Base-by-base conservation (phyloP, 1,140 invertebrate species). In the Mactra quadrangularis region DNA sequence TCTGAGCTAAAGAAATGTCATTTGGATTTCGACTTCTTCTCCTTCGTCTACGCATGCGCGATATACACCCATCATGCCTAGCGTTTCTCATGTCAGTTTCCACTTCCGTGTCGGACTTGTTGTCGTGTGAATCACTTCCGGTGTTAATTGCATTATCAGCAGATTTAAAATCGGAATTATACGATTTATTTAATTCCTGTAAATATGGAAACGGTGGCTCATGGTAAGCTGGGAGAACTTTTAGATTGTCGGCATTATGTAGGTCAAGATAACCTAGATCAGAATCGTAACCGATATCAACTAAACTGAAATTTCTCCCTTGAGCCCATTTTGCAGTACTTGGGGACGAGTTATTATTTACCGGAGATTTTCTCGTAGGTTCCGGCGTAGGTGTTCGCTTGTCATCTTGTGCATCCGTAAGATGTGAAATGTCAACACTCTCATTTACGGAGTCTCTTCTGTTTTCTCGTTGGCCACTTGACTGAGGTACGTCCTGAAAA, bases 391-490 rank as follows among this genome's bases (percentile, higher is more conserved):
- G 77, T 22, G 77, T 57, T 45, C 53, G 33, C 6, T 33, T 64
- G 29, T 81, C 66, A 22, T 71, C 76, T 15, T 78, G 31, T 45
- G 53, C 31, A 33, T 78, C 45, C 0, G 77, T 81, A 1, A 81
- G 0, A 22, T 81, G 22, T 6, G 77, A 81, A 17, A 81, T 81
- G 29, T 81, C 77, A 27, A 81, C 77, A 27, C 77, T 81, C 1
- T 29, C 62, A 25, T 47, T 57, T 1, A 35, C 47, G 33, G 64
- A 52, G 22, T 81, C 66, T 35, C 66, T 31, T 47, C 72, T 27
- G 19, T 19, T 52, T 25, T 35, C 45, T n/a, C 68, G 47, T 53
- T 15, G 66, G 6, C 29, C 31, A 1, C 3, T 9, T n/a, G 62
- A 50, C n/a, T 66, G 59, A 3, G 22, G 15, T 13, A n/a, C n/a